phyloP scores from a whole-genome alignment of 2,888 invertebrate species.

The Phragmatobia fuliginosa region DNA sequence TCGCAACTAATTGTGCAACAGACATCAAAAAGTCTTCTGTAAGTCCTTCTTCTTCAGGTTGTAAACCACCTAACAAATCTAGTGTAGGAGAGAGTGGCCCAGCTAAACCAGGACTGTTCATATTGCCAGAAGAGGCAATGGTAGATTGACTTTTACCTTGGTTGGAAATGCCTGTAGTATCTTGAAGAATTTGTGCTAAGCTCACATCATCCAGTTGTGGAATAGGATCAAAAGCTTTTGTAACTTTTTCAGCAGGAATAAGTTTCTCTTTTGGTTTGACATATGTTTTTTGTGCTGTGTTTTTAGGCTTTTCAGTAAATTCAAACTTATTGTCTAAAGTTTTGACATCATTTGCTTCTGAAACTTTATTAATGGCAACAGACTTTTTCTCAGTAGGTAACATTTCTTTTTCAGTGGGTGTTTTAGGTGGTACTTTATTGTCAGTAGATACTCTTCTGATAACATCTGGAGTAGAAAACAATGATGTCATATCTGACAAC shows the following conservation, averaged over 20 bases:
- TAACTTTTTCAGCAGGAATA: slow-evolving; percentile 60
- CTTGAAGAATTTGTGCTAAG: slow-evolving; percentile 82
- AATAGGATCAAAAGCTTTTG: slow-evolving; percentile 75
- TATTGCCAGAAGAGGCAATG: slow-evolving; percentile 66
- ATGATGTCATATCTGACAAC: slow-evolving; percentile 88
- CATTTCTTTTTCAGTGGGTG: slow-evolving; percentile 77
- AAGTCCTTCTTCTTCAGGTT: slow-evolving; percentile 89
- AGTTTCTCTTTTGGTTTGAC: slow-evolving; percentile 63
- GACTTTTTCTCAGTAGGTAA: slow-evolving; percentile 56
- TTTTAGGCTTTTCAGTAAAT: slow-evolving; percentile 58
- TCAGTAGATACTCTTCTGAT: slow-evolving; percentile 89
- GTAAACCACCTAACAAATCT: slow-evolving; percentile 86
- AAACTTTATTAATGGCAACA: slow-evolving; percentile 40
- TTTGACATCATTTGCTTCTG: slow-evolving; percentile 51
- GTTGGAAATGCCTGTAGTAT: slow-evolving; percentile 66
- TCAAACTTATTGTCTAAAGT: slow-evolving; percentile 49
- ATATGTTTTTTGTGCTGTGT: slow-evolving; percentile 60
- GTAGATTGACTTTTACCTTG: slow-evolving; percentile 67
- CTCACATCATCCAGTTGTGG: slow-evolving; percentile 83
- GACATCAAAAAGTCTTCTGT: slow-evolving; percentile 91
- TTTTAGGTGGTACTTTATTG: slow-evolving; percentile 77
- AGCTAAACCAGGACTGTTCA: slow-evolving; percentile 82
- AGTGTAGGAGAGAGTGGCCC: slow-evolving; percentile 87
- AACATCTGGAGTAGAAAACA: slow-evolving; percentile 93
- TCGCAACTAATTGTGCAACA: slow-evolving; percentile 91